These are phyloP conservation scores for Chaetorhynchus papuensis DNA, from an alignment of 2,113 vertebrate species.

Conservation along the genomic window DNA sequence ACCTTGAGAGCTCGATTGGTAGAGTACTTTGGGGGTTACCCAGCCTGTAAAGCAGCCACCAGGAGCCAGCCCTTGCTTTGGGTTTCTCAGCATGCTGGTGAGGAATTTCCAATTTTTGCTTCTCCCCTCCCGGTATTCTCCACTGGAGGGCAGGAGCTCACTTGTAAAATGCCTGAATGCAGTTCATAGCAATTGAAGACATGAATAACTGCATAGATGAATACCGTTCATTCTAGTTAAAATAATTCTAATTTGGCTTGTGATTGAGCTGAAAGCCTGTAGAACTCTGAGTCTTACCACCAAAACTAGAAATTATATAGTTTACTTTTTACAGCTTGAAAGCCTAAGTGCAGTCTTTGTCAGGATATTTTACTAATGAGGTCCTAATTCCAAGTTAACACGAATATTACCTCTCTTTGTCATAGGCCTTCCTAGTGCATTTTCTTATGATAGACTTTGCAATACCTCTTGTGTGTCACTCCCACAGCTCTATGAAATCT, in stretches of 20 bases:
- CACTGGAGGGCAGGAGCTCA: constrained; percentile 50
- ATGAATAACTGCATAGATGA: not conserved
- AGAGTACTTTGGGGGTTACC: not conserved
- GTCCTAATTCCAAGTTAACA: not conserved
- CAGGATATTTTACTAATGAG: not conserved
- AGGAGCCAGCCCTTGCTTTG: not conserved
- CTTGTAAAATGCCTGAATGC: not conserved
- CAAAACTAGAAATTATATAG: not conserved
- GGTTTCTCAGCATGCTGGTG: no score
- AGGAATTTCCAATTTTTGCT: not conserved
- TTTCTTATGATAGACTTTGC: not conserved
- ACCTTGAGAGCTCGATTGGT: not conserved
- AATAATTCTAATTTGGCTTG: not conserved
- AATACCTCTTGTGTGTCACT: not conserved
- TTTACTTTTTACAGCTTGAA: not conserved
- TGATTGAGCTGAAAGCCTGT: not conserved
- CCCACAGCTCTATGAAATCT: constrained; percentile 56
- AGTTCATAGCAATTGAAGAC: not conserved
- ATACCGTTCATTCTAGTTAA: not conserved
- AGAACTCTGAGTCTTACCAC: not conserved
- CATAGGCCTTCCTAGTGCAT: not conserved
- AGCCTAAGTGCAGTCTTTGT: not conserved
- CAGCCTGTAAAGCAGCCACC: fast-evolving
- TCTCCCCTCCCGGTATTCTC: not conserved
- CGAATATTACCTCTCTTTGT: not conserved